Evolutionary conservation across 2,888 invertebrate species (phyloP), one percentile per base, ranked within the genome.

Genomic region (Brachyopa scutellaris): DNA sequence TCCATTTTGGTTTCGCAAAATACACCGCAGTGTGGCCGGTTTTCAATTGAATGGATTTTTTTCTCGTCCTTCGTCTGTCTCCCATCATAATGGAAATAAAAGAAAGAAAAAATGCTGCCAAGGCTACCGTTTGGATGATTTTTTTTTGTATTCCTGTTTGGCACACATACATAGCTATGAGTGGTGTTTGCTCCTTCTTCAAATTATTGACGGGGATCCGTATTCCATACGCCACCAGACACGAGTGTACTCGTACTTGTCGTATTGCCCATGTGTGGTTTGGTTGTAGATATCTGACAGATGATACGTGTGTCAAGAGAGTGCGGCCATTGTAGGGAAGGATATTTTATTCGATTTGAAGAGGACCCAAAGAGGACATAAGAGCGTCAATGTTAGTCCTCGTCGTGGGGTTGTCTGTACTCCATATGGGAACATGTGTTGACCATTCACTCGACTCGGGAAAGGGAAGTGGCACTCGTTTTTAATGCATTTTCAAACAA

Each of bases 1-100:
- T 82, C 72, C 72, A 62, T 82, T 82, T 64, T 70, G 80, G 76
- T 80, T 70, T 76, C 64, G 45, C 51, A 49, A 80, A 80, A 80
- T n/a, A n/a, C 69, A 80, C 76, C 74, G 80, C 80, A 76, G 47
- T 76, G 76, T 80, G 76, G 76, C 70, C 69, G 64, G 70, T 59
- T 74, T 69, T 61, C 76, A 51, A 82, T 82, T 77, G 72, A 77
- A 77, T 49, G 53, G 66, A 67, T 47, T 62, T 62, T 31, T 21
- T 51, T 13, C 11, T 59, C 15, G 1, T 7, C 23, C 6, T 26
- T 59, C 38, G 40, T 40, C 66, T 51, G 49, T 57, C 72, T 73
- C 55, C 59, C 31, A 72, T 59, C 70, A 59, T 79, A 66, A 59
- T 66, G 72, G 38, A 72, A 57, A 17, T 21, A 36, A 64, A 47